A percentile compares a stretch with the other conserved stretches of the same genome.
These are phyloP conservation scores for Ceratina calcarata DNA, from an alignment of 1,140 invertebrate species.

Conservation along the genomic window DNA sequence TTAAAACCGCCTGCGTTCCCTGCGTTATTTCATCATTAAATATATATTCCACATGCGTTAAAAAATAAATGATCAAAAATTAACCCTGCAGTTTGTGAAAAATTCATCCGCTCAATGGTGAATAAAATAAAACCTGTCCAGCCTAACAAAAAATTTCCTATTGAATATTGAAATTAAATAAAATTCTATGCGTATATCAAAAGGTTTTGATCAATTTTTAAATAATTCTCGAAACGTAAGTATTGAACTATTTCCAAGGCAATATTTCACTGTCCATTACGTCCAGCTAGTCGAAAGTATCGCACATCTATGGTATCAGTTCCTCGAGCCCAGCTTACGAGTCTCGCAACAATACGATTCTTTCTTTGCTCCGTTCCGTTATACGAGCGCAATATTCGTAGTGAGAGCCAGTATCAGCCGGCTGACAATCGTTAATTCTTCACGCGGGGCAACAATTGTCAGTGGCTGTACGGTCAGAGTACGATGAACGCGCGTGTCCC, in stretches of 20 bases:
- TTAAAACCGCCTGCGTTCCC: constrained; percentile 24
- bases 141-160: too few relatives aligned
- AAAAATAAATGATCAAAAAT: too few relatives aligned
- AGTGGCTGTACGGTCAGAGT: not conserved
- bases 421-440: constrained; percentile 40
- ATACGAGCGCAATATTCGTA: constrained; percentile 6
- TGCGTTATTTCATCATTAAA: not conserved
- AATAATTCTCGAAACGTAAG: not conserved
- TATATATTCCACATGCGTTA: too few relatives aligned
- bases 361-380: not conserved
- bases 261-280: not conserved
- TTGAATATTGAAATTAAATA: too few relatives aligned
- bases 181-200: too few relatives aligned
- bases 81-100: too few relatives aligned
- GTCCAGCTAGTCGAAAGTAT: too few relatives aligned
- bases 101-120: too few relatives aligned
- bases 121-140: too few relatives aligned
- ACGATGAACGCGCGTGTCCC: constrained; percentile 33
- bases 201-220: not conserved
- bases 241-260: not conserved
- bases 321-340: not conserved
- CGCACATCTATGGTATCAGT: not conserved
- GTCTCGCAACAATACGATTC: constrained; percentile 11
- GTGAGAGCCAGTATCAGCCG: constrained; percentile 11
- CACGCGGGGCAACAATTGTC: constrained; percentile 37